Evolutionary conservation across 2,888 invertebrate species (phyloP).

Genomic region (Drosophila prostipennis): DNA sequence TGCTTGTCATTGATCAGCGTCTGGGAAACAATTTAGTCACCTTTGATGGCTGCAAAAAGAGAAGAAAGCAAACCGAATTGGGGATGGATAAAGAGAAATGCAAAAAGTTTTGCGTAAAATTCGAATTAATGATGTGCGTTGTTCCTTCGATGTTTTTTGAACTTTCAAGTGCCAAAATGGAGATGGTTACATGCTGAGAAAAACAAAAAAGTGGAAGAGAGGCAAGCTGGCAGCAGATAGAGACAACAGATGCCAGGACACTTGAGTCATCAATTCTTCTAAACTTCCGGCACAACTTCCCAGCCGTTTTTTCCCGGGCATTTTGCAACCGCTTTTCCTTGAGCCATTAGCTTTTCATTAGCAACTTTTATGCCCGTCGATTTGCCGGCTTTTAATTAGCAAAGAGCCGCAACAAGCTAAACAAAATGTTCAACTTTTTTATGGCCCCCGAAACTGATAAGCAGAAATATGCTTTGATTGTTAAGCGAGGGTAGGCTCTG

Average conservation of each 20-base stretch:
- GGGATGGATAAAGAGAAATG: slow-evolving; percentile 2
- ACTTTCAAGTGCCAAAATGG: slow-evolving; percentile 6
- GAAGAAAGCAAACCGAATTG: neutral
- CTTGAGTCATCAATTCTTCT: slow-evolving; percentile 37
- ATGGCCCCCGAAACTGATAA: slow-evolving; percentile 56
- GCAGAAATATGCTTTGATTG: slow-evolving; percentile 45
- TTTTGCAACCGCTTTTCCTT: slow-evolving; percentile 28
- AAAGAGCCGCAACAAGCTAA: slow-evolving; percentile 16
- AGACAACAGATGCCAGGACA: slow-evolving; percentile 12
- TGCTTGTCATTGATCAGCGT: slow-evolving; percentile 21
- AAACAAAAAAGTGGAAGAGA: neutral
- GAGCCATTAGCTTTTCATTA: slow-evolving; percentile 58
- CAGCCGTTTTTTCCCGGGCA: slow-evolving; percentile 1
- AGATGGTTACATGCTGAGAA: neutral
- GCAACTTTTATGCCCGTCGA: slow-evolving; percentile 50
- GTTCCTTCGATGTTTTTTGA: slow-evolving; percentile 3
- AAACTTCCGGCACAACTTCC: slow-evolving; percentile 5
- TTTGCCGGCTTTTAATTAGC: slow-evolving; percentile 52
- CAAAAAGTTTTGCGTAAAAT: slow-evolving; percentile 21
- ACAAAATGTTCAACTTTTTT: slow-evolving; percentile 45
- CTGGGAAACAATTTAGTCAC: slow-evolving; percentile 32
- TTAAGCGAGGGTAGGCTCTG: slow-evolving; percentile 38
- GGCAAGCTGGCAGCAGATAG: neutral
- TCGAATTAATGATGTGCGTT: slow-evolving; percentile 39
- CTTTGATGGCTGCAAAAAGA: slow-evolving; percentile 13